These are phyloP conservation scores for Tapera naevia DNA, from an alignment of 2,797 vertebrate genomes.

Conservation along the genomic window DNA sequence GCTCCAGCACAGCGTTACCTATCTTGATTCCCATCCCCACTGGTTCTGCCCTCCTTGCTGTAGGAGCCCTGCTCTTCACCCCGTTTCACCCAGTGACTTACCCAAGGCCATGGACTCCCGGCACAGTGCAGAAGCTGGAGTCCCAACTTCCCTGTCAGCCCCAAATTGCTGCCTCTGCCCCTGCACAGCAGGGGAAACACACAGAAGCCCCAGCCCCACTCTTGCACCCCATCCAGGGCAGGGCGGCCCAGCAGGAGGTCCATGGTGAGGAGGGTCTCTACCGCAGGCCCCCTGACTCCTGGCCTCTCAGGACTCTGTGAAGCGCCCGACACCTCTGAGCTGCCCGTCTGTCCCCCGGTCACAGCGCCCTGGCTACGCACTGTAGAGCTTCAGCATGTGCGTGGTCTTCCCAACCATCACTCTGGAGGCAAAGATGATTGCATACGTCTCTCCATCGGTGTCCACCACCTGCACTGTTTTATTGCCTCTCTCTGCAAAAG, in stretches of 20 bases:
- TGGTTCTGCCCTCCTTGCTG: not conserved
- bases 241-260: not conserved
- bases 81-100: not conserved
- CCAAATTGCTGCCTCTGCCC: not conserved
- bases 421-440: conserved; percentile 4
- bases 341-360: not conserved
- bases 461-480: not conserved
- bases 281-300: accelerated
- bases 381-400: conserved; percentile 56
- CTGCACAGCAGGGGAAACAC: not conserved
- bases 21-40: not conserved
- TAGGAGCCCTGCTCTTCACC: not conserved
- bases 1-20: not conserved
- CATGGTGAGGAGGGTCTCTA: not conserved
- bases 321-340: not conserved
- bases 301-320: not conserved
- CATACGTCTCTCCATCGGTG: not conserved
- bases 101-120: not conserved
- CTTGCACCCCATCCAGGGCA: not conserved
- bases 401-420: not conserved
- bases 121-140: not conserved
- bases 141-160: not conserved
- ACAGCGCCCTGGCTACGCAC: not conserved
- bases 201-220: accelerated
- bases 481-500: conserved; percentile 10